Percentiles rank a stretch among this genome's conserved stretches.
These are phyloP conservation scores for Planiliza haematocheilus DNA, from an alignment of 2,113 vertebrate species.

Conservation along the genomic window DNA sequence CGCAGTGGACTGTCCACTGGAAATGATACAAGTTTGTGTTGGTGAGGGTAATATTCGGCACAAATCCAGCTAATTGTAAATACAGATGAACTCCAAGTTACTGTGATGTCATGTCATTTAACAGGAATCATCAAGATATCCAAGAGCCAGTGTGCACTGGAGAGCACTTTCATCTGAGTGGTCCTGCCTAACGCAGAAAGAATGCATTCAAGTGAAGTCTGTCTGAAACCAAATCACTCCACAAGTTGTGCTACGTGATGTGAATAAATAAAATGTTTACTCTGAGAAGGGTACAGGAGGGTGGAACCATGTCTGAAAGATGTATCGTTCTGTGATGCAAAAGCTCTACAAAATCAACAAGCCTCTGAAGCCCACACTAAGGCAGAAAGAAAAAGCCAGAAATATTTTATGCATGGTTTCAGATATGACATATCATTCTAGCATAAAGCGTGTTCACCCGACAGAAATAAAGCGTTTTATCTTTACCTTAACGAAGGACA, in stretches of 20 bases:
- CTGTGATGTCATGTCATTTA: background rate
- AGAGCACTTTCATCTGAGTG: background rate
- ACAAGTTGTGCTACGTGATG: conserved; percentile 58
- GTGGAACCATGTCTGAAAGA: background rate
- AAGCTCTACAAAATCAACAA: background rate
- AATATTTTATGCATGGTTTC: background rate
- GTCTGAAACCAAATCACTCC: conserved; percentile 19
- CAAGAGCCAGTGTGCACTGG: background rate
- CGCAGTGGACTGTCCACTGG: conserved; percentile 1
- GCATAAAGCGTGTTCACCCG: too few relatives aligned
- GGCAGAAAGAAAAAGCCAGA: background rate
- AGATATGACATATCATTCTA: background rate
- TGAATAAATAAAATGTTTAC: background rate
- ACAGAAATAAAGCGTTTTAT: background rate
- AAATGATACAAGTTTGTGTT: conserved; percentile 5
- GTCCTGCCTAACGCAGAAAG: background rate
- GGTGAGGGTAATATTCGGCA: conserved; percentile 2
- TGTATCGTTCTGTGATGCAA: background rate
- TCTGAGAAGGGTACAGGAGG: background rate
- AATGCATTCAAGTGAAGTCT: background rate
- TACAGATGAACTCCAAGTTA: background rate
- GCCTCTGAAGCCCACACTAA: background rate
- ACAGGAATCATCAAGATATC: background rate
- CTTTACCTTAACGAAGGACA: conserved; percentile 17
- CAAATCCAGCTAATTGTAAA: background rate